Percentiles rank a stretch among this genome's conserved stretches.
These are phyloP conservation scores for Dasysyrphus albostriatus DNA, from an alignment of 2,888 invertebrate species.

Conservation along the genomic window DNA sequence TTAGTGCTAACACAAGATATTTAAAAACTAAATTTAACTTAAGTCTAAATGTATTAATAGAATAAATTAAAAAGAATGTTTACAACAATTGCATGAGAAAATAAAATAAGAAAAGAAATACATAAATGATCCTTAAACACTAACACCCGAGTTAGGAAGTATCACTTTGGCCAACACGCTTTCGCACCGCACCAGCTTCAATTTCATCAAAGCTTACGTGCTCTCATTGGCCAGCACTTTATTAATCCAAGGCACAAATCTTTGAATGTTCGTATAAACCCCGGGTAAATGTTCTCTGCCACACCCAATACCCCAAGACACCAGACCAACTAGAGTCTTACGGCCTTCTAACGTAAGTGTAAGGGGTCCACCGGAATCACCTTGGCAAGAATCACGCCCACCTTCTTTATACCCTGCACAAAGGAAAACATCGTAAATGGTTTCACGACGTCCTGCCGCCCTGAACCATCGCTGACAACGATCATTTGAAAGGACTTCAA, in stretches of 20 bases:
- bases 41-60: constrained; percentile 39
- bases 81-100: constrained; percentile 45
- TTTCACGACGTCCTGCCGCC: constrained; percentile 94
- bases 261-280: constrained; percentile 96
- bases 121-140: constrained; percentile 65
- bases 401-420: constrained; percentile 97
- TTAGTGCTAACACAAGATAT: constrained; percentile 14
- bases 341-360: constrained; percentile 93
- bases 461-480: constrained; percentile 97
- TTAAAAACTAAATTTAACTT: constrained; percentile 28
- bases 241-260: constrained; percentile 96
- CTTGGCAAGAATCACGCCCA: constrained; percentile 90
- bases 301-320: constrained; percentile 96
- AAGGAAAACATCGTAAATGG: constrained; percentile 96
- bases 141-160: constrained; percentile 76
- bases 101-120: constrained; percentile 27
- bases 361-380: constrained; percentile 94
- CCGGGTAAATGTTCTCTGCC: constrained; percentile 95
- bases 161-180: constrained; percentile 67
- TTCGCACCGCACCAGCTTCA: constrained; percentile 6
- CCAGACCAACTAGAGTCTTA: constrained; percentile 93
- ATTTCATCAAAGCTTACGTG: constrained; percentile 77
- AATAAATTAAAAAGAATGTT: constrained; percentile 62
- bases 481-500: constrained; percentile 94
- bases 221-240: constrained; percentile 88